These are phyloP conservation scores for Hylia prasina DNA, from an alignment of 2,113 vertebrate genomes.

Conservation along the genomic window DNA sequence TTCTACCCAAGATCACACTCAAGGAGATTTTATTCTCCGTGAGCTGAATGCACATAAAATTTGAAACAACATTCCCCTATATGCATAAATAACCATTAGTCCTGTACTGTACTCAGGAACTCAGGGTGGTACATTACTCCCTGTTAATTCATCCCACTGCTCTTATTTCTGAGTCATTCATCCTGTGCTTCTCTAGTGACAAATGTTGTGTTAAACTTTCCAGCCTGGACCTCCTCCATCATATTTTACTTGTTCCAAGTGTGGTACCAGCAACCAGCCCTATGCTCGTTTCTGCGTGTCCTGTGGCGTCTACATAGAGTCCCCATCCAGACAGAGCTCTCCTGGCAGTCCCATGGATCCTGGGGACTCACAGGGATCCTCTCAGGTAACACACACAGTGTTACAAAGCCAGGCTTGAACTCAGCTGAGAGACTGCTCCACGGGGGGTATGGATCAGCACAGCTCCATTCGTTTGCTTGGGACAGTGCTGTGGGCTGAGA, in stretches of 20 bases:
- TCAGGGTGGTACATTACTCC: not conserved
- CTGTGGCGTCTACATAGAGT: slow-evolving; percentile 79
- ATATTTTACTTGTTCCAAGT: slow-evolving; percentile 76
- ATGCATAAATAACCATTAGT: not conserved
- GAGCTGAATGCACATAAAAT: not conserved
- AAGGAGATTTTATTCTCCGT: not conserved
- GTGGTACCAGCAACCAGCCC: slow-evolving; percentile 76
- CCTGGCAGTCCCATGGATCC: not conserved
- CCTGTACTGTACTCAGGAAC: not conserved
- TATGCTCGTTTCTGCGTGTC: slow-evolving; percentile 78
- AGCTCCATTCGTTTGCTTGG: not conserved
- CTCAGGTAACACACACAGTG: slow-evolving; percentile 42
- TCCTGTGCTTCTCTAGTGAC: not conserved
- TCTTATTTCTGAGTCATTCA: not conserved
- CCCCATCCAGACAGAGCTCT: slow-evolving; percentile 33
- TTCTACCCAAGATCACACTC: not conserved
- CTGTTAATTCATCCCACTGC: not conserved
- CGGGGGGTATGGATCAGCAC: fast-evolving
- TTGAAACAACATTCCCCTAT: not conserved
- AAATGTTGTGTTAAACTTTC: slow-evolving; percentile 5
- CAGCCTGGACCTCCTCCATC: slow-evolving; percentile 66
- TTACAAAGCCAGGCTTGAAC: not conserved
- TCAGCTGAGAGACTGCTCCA: not conserved
- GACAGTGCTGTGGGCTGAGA: not conserved
- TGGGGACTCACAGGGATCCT: not conserved